phyloP scores from a whole-genome alignment of 1,140 invertebrate species.

The Sycophaga agraensis region DNA sequence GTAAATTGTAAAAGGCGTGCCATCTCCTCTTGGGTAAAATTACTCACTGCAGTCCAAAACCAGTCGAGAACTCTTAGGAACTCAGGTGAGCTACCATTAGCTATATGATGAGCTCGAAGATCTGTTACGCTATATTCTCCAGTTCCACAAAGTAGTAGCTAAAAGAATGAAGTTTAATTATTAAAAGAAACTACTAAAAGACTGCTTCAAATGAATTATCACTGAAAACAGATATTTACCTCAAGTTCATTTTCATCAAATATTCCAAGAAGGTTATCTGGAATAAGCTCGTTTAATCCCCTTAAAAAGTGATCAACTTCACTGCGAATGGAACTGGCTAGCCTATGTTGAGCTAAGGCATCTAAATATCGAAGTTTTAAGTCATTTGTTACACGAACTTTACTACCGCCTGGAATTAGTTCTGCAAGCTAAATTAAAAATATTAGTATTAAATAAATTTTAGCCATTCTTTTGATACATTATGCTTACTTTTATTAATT shows the following conservation, averaged over 20 bases:
- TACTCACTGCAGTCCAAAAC: slow-evolving; percentile 93
- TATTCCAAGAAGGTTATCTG: slow-evolving; percentile 88
- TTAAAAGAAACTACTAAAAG: neutral
- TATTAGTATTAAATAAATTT: neutral
- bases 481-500: slow-evolving; percentile 63
- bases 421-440: slow-evolving; percentile 44
- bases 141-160: slow-evolving; percentile 89
- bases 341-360: slow-evolving; percentile 83
- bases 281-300: slow-evolving; percentile 87
- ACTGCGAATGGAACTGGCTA: slow-evolving; percentile 77
- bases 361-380: slow-evolving; percentile 86
- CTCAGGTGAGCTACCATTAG: slow-evolving; percentile 79
- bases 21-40: slow-evolving; percentile 92
- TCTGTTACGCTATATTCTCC: slow-evolving; percentile 91
- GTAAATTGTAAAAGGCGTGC: slow-evolving; percentile 90
- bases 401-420: slow-evolving; percentile 52
- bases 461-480: neutral
- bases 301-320: slow-evolving; percentile 88
- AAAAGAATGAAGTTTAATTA: slow-evolving; percentile 44
- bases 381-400: slow-evolving; percentile 70
- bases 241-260: slow-evolving; percentile 97
- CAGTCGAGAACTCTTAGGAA: slow-evolving; percentile 84
- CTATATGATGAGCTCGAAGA: slow-evolving; percentile 83
- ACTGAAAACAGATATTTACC: slow-evolving; percentile 56
- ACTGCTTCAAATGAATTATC: neutral